Evolutionary conservation across 2,113 vertebrate species (phyloP).

Genomic region (Gasterosteus nipponicus): DNA sequence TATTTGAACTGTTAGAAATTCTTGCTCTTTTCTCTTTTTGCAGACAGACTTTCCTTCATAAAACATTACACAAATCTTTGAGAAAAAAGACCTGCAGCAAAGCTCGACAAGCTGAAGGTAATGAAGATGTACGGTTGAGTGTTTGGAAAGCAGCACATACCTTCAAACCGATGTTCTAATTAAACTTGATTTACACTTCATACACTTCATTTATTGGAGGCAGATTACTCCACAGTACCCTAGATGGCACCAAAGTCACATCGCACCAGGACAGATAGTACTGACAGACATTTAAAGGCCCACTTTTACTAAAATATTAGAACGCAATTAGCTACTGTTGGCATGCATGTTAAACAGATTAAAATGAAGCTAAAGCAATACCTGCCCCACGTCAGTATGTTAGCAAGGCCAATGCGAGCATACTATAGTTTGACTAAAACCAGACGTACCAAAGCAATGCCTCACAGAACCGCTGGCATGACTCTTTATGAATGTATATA

Average conservation of each 20-base stretch:
- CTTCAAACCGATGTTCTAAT: neutral
- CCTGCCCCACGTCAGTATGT: neutral
- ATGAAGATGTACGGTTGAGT: constrained; percentile 5
- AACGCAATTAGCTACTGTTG: neutral
- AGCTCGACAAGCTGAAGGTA: neutral
- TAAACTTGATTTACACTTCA: constrained; percentile 20
- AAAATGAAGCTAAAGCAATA: neutral
- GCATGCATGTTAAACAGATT: neutral
- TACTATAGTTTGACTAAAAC: neutral
- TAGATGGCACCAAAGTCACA: constrained; percentile 8
- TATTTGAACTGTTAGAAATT: neutral
- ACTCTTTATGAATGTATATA: too few relatives aligned
- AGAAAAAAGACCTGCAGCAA: neutral
- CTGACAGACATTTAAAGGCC: neutral
- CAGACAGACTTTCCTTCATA: neutral
- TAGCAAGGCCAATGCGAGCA: neutral
- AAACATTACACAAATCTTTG: neutral
- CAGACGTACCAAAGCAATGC: too few relatives aligned
- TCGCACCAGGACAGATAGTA: neutral
- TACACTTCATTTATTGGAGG: constrained; percentile 11
- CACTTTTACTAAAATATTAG: neutral
- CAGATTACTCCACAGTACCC: neutral
- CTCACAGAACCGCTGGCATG: too few relatives aligned
- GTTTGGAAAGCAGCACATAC: neutral
- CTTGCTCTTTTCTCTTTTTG: neutral